Base-by-base conservation (phyloP, 2,888 invertebrate genomes). In the Drosophila merina region DNA sequence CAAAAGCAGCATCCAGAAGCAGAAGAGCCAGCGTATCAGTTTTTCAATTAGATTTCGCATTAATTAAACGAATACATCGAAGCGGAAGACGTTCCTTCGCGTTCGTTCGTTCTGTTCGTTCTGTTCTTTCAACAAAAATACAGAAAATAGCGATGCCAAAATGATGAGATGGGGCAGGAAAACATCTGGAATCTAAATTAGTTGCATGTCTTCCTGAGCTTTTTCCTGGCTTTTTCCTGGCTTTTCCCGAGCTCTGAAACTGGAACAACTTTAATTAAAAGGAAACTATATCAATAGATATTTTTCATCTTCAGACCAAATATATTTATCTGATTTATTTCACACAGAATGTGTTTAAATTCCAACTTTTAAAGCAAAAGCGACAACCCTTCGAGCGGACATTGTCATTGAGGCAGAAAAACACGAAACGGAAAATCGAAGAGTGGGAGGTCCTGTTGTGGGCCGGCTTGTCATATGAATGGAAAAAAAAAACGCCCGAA, bases 1-100 rank as follows among this genome's bases (percentile, higher is more conserved):
- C 38, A 44, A 8, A 10, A 28, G 47, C 26, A 44, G 30, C 63
- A 66, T 54, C 64, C 48, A 55, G 56, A 31, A 30, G 36, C 48
- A 55, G 56, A 31, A 30, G 36, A 48, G 64, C 66, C 59, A 64
- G 77, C 66, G 83, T 79, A 83, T 80, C 79, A 60, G 60, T 70
- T 80, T 76, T 78, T 74, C 75, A 84, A 84, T 84, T 84, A 76
- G 81, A 81, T 78, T 76, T 81, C 82, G 76, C 82, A 84, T 84
- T 80, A 76, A 84, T 81, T 84, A 81, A 76, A 78, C 78, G 72
- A 72, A 38, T 42, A 54, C 52, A 54, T 36, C 54, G 44, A 54
- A 33, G 25, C 40, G 40, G 63, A 48, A 63, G 49, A 63, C 31
- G 45, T 25, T 33, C 20, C 40, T 42, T 14, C 40, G 40, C 20